Evolutionary conservation across 1,140 invertebrate genomes (phyloP).

Genomic region (Aethina tumida): DNA sequence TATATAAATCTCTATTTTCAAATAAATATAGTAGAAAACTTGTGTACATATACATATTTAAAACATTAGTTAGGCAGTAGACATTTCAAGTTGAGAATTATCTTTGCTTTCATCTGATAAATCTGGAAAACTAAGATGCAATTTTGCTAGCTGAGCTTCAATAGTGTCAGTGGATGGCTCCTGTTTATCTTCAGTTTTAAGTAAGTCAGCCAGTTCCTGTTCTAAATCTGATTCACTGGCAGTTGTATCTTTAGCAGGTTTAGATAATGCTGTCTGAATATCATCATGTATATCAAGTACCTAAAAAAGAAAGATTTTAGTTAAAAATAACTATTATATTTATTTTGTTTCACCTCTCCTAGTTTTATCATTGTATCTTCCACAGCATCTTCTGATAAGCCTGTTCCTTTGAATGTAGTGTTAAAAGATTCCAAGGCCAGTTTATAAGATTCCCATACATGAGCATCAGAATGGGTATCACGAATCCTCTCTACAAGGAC

Average conservation of each 20-base stretch:
- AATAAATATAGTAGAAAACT: slow-evolving; percentile 2
- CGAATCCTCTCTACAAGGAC: slow-evolving; percentile 31
- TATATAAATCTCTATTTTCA: too few species aligned
- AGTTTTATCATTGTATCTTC: slow-evolving; percentile 37
- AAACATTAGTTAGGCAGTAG: neutral
- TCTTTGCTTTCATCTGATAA: slow-evolving; percentile 18
- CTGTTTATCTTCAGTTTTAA: slow-evolving; percentile 20
- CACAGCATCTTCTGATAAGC: slow-evolving; percentile 35
- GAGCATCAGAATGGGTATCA: slow-evolving; percentile 33
- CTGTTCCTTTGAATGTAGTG: slow-evolving; percentile 31
- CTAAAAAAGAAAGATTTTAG: slow-evolving; percentile 18
- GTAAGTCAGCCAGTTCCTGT: slow-evolving; percentile 33
- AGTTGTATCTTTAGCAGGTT: slow-evolving; percentile 21
- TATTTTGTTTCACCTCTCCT: slow-evolving; percentile 29
- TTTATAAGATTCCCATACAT: slow-evolving; percentile 36
- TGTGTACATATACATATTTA: neutral
- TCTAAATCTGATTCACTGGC: too few species aligned
- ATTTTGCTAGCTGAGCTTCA: slow-evolving; percentile 17
- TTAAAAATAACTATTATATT: slow-evolving; percentile 4
- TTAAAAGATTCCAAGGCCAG: slow-evolving; percentile 35
- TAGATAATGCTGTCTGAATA: slow-evolving; percentile 31
- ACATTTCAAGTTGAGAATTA: slow-evolving; percentile 3
- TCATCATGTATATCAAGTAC: slow-evolving; percentile 35
- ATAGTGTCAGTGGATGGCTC: slow-evolving; percentile 18
- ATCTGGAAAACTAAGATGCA: slow-evolving; percentile 21